phyloP scores from a whole-genome alignment of 2,797 vertebrate genomes.

The Hyperoplus lanceolatus region DNA sequence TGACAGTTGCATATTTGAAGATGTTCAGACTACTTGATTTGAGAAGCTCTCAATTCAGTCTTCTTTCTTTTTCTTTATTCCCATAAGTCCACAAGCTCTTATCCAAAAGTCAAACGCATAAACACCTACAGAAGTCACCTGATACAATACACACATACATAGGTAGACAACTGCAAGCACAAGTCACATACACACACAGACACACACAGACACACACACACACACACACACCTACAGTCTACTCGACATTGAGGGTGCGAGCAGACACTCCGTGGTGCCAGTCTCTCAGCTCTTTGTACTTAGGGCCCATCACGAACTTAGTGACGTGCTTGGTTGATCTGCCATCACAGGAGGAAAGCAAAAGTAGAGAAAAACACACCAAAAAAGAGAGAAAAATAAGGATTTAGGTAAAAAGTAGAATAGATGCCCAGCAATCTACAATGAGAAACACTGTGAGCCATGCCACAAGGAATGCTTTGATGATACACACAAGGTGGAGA shows the following conservation, averaged over 20 bases:
- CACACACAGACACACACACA: constrained; percentile 31
- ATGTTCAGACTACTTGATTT: constrained; percentile 6
- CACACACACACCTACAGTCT: constrained; percentile 68
- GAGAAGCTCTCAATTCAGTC: constrained; percentile 15
- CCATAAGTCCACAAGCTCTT: constrained; percentile 19
- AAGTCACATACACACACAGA: constrained; percentile 15
- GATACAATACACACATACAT: constrained; percentile 24
- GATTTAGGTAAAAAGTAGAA: constrained; percentile 34
- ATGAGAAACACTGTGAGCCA: constrained; percentile 38
- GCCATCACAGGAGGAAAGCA: constrained; percentile 57
- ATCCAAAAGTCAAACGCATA: constrained; percentile 9
- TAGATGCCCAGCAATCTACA: background rate
- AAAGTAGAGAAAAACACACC: constrained; percentile 37
- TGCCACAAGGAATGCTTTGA: constrained; percentile 35
- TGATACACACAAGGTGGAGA: constrained; percentile 9
- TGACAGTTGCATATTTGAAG: background rate
- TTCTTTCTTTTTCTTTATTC: constrained; percentile 40
- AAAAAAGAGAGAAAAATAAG: constrained; percentile 40
- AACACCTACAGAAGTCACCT: constrained; percentile 23
- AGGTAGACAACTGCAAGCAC: background rate
- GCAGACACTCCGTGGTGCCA: constrained; percentile 99
- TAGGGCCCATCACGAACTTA: constrained; percentile 92
- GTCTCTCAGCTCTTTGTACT: constrained; percentile 97
- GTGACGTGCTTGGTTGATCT: constrained; percentile 91
- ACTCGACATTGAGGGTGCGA: constrained; percentile 97